A percentile compares a stretch with the other conserved stretches of the same genome.
phyloP scores from a whole-genome alignment of 2,797 vertebrate genomes.

The Mus caroli region DNA sequence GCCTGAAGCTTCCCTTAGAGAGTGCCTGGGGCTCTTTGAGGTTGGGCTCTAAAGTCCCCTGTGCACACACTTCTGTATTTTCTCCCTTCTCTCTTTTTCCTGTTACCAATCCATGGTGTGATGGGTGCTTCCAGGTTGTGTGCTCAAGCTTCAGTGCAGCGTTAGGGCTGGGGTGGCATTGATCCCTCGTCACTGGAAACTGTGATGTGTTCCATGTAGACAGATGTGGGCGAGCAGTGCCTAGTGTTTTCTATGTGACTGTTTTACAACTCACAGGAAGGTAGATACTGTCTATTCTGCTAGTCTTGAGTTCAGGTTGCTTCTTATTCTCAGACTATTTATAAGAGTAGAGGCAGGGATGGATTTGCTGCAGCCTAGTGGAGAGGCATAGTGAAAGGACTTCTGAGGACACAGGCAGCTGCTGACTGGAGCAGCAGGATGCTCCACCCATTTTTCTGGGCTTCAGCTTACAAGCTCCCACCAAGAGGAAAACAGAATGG shows the following conservation, averaged over 20 bases:
- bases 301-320: not conserved
- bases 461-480: not conserved
- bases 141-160: not conserved
- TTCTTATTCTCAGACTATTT: not conserved
- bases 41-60: not conserved
- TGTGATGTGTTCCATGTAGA: not conserved
- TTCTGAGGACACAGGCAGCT: fast-evolving
- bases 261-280: not conserved
- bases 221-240: not conserved
- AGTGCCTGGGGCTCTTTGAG: not conserved
- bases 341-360: not conserved
- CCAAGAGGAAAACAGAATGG: not conserved
- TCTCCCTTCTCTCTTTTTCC: not conserved
- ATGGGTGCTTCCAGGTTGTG: not conserved
- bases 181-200: not conserved
- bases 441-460: not conserved
- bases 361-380: not conserved
- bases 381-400: not conserved
- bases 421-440: not conserved
- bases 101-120: no score
- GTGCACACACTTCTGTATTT: not conserved
- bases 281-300: not conserved
- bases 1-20: not conserved
- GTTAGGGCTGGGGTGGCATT: not conserved
- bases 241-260: not conserved